Conservation (phyloP, 1,140 invertebrate species). For the Streblospio benedicti region DNA sequence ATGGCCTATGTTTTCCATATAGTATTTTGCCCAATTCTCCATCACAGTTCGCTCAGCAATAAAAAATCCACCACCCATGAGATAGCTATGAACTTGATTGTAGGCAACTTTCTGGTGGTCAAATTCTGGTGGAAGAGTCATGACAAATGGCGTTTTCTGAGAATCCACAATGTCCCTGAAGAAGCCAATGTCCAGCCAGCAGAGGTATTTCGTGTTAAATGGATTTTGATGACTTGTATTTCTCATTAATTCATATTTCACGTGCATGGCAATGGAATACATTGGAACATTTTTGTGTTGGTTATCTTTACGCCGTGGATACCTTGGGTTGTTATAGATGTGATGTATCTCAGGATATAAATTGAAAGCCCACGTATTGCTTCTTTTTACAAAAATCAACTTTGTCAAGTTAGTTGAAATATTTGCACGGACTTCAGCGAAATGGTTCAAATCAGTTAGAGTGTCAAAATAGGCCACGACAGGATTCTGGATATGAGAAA, state of each 20-base stretch:
- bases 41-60: not conserved
- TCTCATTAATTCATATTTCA: slow-evolving; percentile 24
- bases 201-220: slow-evolving; percentile 21
- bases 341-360: no score
- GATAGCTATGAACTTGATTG: not conserved
- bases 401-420: slow-evolving; percentile 9
- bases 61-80: not conserved
- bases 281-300: slow-evolving; percentile 25
- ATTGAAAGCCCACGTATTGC: slow-evolving; percentile 25
- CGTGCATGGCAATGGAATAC: slow-evolving; percentile 26
- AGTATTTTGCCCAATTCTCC: slow-evolving; percentile 19
- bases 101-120: not conserved
- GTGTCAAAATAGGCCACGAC: slow-evolving; percentile 27
- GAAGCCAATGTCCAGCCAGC: slow-evolving; percentile 32
- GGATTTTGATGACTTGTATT: slow-evolving; percentile 13
- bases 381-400: slow-evolving; percentile 16
- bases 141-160: no score
- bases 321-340: slow-evolving; percentile 13
- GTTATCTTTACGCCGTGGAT: slow-evolving; percentile 26
- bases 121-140: not conserved
- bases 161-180: slow-evolving; percentile 20
- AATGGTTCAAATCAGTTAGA: not conserved
- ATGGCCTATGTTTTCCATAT: slow-evolving; percentile 14
- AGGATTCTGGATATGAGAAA: slow-evolving; percentile 18
- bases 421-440: slow-evolving; percentile 15